Conservation (phyloP, 1,140 invertebrate species). For the Chelonus insularis region DNA sequence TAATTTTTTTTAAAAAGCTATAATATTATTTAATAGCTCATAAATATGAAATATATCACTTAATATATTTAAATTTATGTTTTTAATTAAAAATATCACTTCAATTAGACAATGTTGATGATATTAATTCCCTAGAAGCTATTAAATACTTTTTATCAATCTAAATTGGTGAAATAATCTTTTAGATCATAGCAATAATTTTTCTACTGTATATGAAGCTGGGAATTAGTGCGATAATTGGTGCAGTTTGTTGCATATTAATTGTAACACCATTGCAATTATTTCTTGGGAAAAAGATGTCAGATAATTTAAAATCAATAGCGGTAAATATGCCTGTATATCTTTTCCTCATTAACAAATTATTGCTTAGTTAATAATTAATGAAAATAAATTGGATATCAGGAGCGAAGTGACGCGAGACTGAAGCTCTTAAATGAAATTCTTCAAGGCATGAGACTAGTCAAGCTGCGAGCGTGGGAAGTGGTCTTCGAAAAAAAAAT, state of each 20-base stretch:
- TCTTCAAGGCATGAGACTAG: slow-evolving; percentile 77
- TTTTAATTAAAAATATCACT: no score
- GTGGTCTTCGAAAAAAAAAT: slow-evolving; percentile 71
- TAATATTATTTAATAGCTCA: no score
- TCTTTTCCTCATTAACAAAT: slow-evolving; percentile 4
- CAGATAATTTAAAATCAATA: slow-evolving; percentile 68
- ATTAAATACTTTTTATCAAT: no score
- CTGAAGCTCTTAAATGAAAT: slow-evolving; percentile 78
- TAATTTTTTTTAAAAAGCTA: no score
- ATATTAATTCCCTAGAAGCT: no score
- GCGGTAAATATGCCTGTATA: slow-evolving; percentile 60
- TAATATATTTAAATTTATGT: no score
- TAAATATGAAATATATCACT: no score
- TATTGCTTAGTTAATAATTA: slow-evolving; percentile 14
- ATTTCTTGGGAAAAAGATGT: slow-evolving; percentile 72
- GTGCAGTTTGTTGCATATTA: slow-evolving; percentile 69
- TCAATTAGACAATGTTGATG: no score
- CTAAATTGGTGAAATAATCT: slow-evolving; percentile 20
- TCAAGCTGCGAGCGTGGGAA: slow-evolving; percentile 86
- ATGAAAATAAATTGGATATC: slow-evolving; percentile 1
- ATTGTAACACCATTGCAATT: slow-evolving; percentile 75
- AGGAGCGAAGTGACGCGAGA: slow-evolving; percentile 74
- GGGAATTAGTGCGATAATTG: slow-evolving; percentile 77
- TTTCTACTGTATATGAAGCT: slow-evolving; percentile 76
- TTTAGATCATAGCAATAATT: slow-evolving; percentile 72